Evolutionary conservation across 1,140 invertebrate species (phyloP).

Genomic region (Euglossa dilemma): DNA sequence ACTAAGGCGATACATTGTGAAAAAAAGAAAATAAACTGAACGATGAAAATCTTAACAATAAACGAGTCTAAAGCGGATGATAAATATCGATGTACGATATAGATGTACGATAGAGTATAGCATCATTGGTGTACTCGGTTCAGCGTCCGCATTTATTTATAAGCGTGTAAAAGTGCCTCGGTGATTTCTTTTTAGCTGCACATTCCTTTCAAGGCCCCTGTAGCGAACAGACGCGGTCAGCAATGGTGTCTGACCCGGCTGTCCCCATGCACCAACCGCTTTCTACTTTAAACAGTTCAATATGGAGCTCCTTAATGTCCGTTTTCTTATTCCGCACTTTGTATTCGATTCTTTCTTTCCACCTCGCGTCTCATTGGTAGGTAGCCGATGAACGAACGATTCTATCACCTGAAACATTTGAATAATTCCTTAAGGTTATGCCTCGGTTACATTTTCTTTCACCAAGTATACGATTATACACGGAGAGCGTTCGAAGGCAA

Average conservation of each 20-base stretch:
- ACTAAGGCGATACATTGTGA: neutral
- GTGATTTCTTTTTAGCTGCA: conserved; percentile 53
- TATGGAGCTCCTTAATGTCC: conserved; percentile 25
- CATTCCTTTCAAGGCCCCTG: conserved; percentile 69
- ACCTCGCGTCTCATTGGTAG: neutral
- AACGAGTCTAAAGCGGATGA: conserved; percentile 15
- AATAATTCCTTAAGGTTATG: neutral
- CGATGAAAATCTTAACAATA: conserved; percentile 20
- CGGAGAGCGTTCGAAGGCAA: neutral
- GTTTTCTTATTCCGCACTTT: neutral
- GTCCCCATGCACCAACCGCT: conserved; percentile 53
- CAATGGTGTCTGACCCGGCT: conserved; percentile 16
- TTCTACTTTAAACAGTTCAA: conserved; percentile 66
- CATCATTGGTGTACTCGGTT: neutral
- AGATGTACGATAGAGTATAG: neutral
- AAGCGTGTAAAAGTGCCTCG: conserved; percentile 38
- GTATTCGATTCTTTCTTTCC: no score
- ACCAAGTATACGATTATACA: neutral
- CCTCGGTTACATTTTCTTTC: no score
- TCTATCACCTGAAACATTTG: no score
- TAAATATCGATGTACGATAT: neutral
- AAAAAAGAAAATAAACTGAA: neutral
- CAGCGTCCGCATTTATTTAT: conserved; percentile 54
- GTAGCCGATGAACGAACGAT: neutral
- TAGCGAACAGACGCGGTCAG: conserved; percentile 18